phyloP scores from a whole-genome alignment of 2,888 invertebrate species.

The Melikaiella ostensackeni region DNA sequence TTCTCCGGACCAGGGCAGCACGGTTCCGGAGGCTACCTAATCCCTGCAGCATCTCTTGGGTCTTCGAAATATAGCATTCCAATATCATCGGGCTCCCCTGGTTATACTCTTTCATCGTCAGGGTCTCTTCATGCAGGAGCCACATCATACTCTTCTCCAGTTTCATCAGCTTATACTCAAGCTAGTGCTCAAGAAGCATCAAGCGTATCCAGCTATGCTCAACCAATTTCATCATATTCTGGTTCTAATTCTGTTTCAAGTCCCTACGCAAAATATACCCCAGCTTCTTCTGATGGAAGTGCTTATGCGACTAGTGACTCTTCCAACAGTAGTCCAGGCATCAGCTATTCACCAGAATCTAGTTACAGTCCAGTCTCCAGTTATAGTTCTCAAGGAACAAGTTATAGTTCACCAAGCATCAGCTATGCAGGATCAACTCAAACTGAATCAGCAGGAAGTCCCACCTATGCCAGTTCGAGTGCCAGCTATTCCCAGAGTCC shows the following conservation, averaged over 20 bases:
- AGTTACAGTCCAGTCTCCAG: constrained; percentile 47
- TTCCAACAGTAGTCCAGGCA: constrained; percentile 42
- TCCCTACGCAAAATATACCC: constrained; percentile 57
- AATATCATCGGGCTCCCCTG: constrained; percentile 51
- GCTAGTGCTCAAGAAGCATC: constrained; percentile 61
- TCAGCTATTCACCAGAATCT: neutral
- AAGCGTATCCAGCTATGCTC: constrained; percentile 63
- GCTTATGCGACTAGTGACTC: constrained; percentile 52
- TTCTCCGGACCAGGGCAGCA: constrained; percentile 47
- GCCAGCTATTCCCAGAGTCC: constrained; percentile 44
- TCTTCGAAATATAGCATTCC: constrained; percentile 58
- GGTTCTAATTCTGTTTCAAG: constrained; percentile 49
- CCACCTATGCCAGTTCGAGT: constrained; percentile 53
- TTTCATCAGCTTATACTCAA: constrained; percentile 46
- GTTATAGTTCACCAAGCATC: constrained; percentile 36
- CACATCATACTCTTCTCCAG: constrained; percentile 45
- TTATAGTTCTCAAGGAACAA: constrained; percentile 32
- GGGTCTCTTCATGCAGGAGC: constrained; percentile 49
- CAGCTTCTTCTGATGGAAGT: constrained; percentile 64
- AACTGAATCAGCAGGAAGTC: constrained; percentile 42
- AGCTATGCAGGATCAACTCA: neutral
- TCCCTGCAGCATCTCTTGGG: constrained; percentile 51
- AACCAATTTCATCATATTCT: constrained; percentile 61
- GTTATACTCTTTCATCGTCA: constrained; percentile 54
- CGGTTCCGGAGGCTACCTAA: constrained; percentile 60